A percentile compares a stretch with the other conserved stretches of the same genome.
These are phyloP conservation scores for Epirrita christyi DNA, from an alignment of 2,888 invertebrate species.

Conservation along the genomic window DNA sequence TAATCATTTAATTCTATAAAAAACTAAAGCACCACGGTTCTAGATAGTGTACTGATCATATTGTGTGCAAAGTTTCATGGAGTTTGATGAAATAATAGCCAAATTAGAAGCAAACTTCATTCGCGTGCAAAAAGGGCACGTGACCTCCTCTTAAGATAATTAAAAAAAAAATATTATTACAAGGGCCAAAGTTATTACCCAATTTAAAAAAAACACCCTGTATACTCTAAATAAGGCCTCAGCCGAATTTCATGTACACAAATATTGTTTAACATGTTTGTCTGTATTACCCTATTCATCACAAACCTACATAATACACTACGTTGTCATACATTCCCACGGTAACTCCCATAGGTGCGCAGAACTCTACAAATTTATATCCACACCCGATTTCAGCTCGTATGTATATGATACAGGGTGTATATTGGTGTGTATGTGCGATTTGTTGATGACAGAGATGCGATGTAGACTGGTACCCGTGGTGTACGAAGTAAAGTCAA, in stretches of 20 bases:
- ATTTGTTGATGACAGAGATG: slow-evolving; percentile 22
- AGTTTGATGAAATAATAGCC: no score
- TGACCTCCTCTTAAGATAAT: no score
- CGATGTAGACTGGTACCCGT: slow-evolving; percentile 27
- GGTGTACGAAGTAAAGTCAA: slow-evolving; percentile 52
- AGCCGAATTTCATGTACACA: slow-evolving; percentile 12
- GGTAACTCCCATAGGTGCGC: slow-evolving; percentile 32
- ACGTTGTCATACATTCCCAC: slow-evolving; percentile 32
- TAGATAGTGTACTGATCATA: no score
- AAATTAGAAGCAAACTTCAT: no score
- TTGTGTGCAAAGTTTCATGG: no score
- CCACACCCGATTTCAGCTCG: slow-evolving; percentile 10
- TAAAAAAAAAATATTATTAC: no score
- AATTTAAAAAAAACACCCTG: background rate
- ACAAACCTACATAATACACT: slow-evolving; percentile 23
- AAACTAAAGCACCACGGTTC: no score
- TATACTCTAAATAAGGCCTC: background rate
- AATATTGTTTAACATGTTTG: slow-evolving; percentile 30
- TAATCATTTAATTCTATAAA: no score
- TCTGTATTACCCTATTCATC: slow-evolving; percentile 24
- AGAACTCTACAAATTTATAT: background rate
- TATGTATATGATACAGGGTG: background rate
- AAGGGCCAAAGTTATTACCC: no score
- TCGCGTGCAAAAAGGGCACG: no score
- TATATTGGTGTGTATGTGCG: slow-evolving; percentile 5